Conservation (phyloP, 1,140 invertebrate species). For the Papilio dardanus region DNA sequence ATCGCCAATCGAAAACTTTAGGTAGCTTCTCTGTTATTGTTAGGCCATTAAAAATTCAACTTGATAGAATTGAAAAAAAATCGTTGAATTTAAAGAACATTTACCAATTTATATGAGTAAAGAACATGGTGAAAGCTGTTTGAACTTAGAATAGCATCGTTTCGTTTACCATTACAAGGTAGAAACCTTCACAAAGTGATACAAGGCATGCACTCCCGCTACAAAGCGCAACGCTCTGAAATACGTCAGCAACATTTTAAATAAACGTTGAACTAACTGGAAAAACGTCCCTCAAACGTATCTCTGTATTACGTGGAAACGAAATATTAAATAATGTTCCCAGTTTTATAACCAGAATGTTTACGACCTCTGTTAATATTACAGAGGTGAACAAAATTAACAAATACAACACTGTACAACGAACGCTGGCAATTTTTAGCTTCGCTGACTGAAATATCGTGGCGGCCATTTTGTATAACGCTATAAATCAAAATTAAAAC, state of each 20-base stretch:
- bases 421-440: conserved; percentile 70
- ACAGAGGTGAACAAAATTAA: conserved; percentile 71
- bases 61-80: background rate
- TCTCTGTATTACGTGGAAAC: conserved; percentile 41
- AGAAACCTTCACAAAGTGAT: conserved; percentile 30
- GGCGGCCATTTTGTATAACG: conserved; percentile 57
- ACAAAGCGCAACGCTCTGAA: conserved; percentile 29
- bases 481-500: conserved; percentile 76
- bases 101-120: background rate
- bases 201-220: conserved; percentile 31
- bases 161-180: conserved; percentile 21
- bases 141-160: background rate
- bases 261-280: conserved; percentile 32
- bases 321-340: conserved; percentile 54
- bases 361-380: conserved; percentile 73
- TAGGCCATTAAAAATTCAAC: no score
- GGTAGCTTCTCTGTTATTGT: no score
- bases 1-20: no score
- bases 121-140: conserved; percentile 1
- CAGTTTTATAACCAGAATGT: conserved; percentile 64
- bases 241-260: conserved; percentile 34
- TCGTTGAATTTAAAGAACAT: background rate
- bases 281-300: conserved; percentile 24
- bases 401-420: conserved; percentile 73
- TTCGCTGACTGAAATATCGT: conserved; percentile 51